These are phyloP conservation scores for Scalopus aquaticus DNA, from an alignment of 2,113 vertebrate genomes.

Conservation along the genomic window DNA sequence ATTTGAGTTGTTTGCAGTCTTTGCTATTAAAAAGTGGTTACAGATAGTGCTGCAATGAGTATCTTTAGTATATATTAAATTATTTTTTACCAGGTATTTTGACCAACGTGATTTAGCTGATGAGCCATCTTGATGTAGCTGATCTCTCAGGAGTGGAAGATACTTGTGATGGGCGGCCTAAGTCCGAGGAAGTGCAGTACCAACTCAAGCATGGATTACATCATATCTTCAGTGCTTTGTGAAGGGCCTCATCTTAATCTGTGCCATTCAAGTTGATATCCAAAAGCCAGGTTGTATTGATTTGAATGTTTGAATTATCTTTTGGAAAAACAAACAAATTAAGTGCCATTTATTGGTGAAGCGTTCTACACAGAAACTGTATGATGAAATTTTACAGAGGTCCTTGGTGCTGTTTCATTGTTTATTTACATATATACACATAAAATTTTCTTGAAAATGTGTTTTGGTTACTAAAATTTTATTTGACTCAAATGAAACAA, in stretches of 20 bases:
- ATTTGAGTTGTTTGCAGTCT: background rate
- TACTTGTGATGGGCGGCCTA: background rate
- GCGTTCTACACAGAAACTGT: slow-evolving; percentile 26
- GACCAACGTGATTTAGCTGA: slow-evolving; percentile 96
- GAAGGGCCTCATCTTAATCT: background rate
- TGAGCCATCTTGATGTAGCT: slow-evolving; percentile 82
- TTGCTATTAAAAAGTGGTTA: background rate
- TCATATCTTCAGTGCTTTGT: background rate
- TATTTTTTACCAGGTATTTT: slow-evolving; percentile 90
- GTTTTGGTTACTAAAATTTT: slow-evolving; percentile 61
- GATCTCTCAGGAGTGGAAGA: slow-evolving; percentile 1
- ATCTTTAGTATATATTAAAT: background rate
- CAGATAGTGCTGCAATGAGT: background rate
- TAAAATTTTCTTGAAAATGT: slow-evolving; percentile 56
- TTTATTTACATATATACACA: slow-evolving; percentile 42
- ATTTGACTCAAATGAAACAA: slow-evolving; percentile 10
- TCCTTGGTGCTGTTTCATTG: slow-evolving; percentile 62
- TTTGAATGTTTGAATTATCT: slow-evolving; percentile 41
- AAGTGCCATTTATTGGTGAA: slow-evolving; percentile 37
- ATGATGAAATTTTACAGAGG: slow-evolving; percentile 29
- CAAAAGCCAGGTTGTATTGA: slow-evolving; percentile 21
- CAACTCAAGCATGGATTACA: background rate
- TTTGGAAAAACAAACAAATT: slow-evolving; percentile 24
- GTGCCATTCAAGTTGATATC: slow-evolving; percentile 26
- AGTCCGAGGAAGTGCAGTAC: background rate